Evolutionary conservation across 2,888 invertebrate genomes (phyloP).

Genomic region (Drosophila mimetica): DNA sequence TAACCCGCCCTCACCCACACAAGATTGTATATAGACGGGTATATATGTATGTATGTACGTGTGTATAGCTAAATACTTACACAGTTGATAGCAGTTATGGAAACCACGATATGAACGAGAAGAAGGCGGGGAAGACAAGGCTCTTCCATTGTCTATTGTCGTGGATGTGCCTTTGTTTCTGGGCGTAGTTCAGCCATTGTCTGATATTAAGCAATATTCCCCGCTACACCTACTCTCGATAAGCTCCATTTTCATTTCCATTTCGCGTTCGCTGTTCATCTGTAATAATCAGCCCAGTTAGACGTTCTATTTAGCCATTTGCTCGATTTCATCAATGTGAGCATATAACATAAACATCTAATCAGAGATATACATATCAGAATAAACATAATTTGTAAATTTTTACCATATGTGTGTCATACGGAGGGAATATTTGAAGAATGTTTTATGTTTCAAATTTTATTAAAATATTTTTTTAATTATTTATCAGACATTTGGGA

Average conservation of each 20-base stretch:
- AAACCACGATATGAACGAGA: slow-evolving; percentile 17
- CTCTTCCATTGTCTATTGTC: slow-evolving; percentile 62
- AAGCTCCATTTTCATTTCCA: slow-evolving; percentile 12
- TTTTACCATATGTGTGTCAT: slow-evolving; percentile 50
- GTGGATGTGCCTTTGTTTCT: slow-evolving; percentile 39
- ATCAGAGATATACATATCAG: slow-evolving; percentile 8
- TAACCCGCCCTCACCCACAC: slow-evolving; percentile 22
- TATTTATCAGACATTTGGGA: neutral
- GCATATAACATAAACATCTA: slow-evolving; percentile 34
- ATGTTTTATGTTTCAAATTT: neutral
- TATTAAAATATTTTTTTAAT: neutral
- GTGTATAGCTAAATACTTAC: slow-evolving; percentile 6
- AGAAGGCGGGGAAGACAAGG: neutral
- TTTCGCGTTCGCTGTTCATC: slow-evolving; percentile 1
- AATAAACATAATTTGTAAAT: slow-evolving; percentile 41
- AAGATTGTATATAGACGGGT: slow-evolving; percentile 8
- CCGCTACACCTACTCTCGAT: slow-evolving; percentile 11
- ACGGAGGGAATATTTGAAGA: neutral
- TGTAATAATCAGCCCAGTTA: slow-evolving; percentile 20
- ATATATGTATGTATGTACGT: too few species aligned
- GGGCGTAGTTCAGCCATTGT: slow-evolving; percentile 37
- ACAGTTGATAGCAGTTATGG: slow-evolving; percentile 43
- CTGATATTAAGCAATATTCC: slow-evolving; percentile 37
- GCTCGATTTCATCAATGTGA: slow-evolving; percentile 40
- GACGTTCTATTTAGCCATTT: slow-evolving; percentile 36